These are phyloP conservation scores for Crotalus helleri DNA, from an alignment of 2,113 vertebrate genomes.

Conservation along the genomic window DNA sequence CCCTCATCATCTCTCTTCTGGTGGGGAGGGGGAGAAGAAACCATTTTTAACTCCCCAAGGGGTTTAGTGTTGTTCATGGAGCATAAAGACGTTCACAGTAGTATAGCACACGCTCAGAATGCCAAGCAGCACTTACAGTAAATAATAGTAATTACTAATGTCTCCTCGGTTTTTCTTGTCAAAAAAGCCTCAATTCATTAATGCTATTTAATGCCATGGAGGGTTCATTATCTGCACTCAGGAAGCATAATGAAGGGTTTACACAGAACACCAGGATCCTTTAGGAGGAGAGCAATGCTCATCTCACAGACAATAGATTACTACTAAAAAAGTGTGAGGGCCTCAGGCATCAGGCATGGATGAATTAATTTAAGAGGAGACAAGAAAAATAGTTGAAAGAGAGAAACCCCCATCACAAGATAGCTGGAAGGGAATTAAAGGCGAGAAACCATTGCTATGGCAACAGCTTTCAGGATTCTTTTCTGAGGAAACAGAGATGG, in stretches of 20 bases:
- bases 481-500: conserved; percentile 7
- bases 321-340: conserved; percentile 1
- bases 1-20: background rate
- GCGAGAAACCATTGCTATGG: conserved; percentile 42
- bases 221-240: conserved; percentile 49
- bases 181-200: conserved; percentile 48
- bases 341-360: conserved; percentile 16
- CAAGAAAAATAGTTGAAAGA: conserved; percentile 21
- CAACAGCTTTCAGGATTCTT: conserved; percentile 56
- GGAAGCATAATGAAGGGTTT: background rate
- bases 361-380: conserved; percentile 34
- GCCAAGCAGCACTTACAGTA: conserved; percentile 36
- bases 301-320: conserved; percentile 27
- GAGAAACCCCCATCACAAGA: conserved; percentile 14
- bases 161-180: conserved; percentile 46
- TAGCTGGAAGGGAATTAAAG: background rate
- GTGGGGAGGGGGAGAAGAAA: background rate
- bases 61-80: background rate
- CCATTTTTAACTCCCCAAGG: background rate
- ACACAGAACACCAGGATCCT: conserved; percentile 16
- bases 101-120: conserved; percentile 22
- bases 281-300: background rate
- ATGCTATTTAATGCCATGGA: conserved; percentile 16
- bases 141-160: conserved; percentile 51
- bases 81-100: background rate